Evolutionary conservation across 2,113 vertebrate genomes (phyloP), one percentile per base, ranked within the genome.

Genomic region (Gorsachius goisagi): DNA sequence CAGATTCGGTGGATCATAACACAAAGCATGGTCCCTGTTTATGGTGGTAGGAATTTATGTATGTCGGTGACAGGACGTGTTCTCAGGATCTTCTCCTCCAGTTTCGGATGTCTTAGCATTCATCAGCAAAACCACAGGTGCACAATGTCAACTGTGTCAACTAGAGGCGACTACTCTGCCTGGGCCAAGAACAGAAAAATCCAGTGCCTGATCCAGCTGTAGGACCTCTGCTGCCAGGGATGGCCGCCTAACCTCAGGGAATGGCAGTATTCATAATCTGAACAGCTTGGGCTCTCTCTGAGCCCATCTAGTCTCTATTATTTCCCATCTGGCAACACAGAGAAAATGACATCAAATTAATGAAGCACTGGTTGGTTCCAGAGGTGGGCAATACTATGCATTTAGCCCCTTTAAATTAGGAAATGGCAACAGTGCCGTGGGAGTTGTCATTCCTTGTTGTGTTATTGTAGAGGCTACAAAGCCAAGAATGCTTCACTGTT

Each of bases 11-110:
- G 27, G 66, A 56, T 52, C 13, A 8, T 4, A 62, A 23, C 5
- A 1, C 12, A 16, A 81, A 77, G 21, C 15, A 30, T 5, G 52
- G 35, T 62, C 19, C n/a, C 44, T 39, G 11, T 67, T 50, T 18
- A 17, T n/a, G 35, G 35, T 0, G 0, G 33, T 41, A 72, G 59
- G 28, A 76, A 53, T 75, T 83, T 28, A 18, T 2, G 7, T 10
- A 14, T 9, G 11, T 15, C 20, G 17, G n/a, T 59, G 67, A 32
- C 3, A 6, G 67, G 44, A 39, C 19, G 33, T 6, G 63, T 30
- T 53, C 21, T 44, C 44, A 63, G 30, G 35, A 11, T 52, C 37
- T 64, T 30, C 26, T 52, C 15, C 41, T 69, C 35, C 37, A 12
- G 23, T 30, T 44, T 22, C 5, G 2, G 52, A 27, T 66, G 59